Conservation (phyloP, 2,113 vertebrate species). For the Lanius collurio region DNA sequence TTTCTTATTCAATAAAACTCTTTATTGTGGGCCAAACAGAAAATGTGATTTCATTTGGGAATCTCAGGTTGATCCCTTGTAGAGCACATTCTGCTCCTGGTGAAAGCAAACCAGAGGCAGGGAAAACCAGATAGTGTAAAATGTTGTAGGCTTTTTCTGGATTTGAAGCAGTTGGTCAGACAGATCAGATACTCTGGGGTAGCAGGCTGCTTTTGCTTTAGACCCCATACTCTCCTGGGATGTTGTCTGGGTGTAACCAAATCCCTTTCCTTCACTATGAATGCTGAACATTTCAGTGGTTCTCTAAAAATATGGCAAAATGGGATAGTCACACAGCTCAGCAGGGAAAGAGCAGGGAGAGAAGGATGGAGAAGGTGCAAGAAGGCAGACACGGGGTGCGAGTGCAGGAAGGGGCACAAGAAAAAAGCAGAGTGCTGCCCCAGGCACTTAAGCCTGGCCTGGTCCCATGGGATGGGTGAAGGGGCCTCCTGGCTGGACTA, state of each 20-base stretch:
- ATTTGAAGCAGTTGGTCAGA: background rate
- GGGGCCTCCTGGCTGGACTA: background rate
- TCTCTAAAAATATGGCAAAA: background rate
- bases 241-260: background rate
- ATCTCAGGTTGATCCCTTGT: background rate
- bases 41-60: background rate
- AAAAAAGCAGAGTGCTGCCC: fast-evolving
- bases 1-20: background rate
- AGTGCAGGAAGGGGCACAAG: fast-evolving
- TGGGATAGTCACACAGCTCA: background rate
- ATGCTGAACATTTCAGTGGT: background rate
- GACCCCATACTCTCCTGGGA: background rate
- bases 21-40: background rate
- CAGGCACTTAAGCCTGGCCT: background rate
- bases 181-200: background rate
- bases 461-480: background rate
- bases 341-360: background rate
- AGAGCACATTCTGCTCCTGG: background rate
- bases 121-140: background rate
- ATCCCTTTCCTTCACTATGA: background rate
- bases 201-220: background rate
- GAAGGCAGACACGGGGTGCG: fast-evolving
- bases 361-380: background rate
- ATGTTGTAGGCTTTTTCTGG: background rate
- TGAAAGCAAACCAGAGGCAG: background rate